A percentile compares a stretch with the other conserved stretches of the same genome.
These are phyloP conservation scores for Dicentrarchus labrax DNA, from an alignment of 2,113 vertebrate genomes.

Conservation along the genomic window DNA sequence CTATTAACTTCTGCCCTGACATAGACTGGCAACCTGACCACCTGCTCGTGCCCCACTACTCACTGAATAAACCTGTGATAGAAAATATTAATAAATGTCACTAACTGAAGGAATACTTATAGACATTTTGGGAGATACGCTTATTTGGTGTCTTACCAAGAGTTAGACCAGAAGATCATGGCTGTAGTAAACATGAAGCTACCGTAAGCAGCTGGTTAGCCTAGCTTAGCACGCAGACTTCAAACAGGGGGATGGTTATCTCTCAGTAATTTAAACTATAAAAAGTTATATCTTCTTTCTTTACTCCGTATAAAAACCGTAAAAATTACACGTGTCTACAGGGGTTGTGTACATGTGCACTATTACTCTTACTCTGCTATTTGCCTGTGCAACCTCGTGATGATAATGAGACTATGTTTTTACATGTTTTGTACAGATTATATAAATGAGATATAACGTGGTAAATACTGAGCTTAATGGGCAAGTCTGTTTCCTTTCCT, in stretches of 20 bases:
- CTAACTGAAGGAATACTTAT: no score
- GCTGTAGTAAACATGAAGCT: background rate
- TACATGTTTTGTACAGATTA: background rate
- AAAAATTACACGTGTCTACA: background rate
- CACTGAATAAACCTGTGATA: background rate
- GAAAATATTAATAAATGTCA: background rate
- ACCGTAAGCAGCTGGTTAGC: background rate
- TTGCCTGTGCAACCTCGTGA: background rate
- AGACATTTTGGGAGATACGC: background rate
- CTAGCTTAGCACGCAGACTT: background rate
- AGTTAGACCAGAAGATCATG: background rate
- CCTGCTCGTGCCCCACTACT: background rate
- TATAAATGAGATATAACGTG: background rate
- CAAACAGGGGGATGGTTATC: background rate
- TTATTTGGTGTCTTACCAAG: background rate
- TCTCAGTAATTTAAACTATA: no score
- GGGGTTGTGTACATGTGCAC: no score
- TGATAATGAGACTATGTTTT: background rate
- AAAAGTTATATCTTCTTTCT: background rate
- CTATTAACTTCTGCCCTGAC: background rate
- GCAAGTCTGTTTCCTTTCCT: background rate
- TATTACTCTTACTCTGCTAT: background rate
- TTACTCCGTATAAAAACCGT: background rate
- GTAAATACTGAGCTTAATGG: background rate
- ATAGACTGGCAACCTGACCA: background rate